Evolutionary conservation across 2,888 invertebrate species (phyloP).

Genomic region (Caenorhabditis wallacei): DNA sequence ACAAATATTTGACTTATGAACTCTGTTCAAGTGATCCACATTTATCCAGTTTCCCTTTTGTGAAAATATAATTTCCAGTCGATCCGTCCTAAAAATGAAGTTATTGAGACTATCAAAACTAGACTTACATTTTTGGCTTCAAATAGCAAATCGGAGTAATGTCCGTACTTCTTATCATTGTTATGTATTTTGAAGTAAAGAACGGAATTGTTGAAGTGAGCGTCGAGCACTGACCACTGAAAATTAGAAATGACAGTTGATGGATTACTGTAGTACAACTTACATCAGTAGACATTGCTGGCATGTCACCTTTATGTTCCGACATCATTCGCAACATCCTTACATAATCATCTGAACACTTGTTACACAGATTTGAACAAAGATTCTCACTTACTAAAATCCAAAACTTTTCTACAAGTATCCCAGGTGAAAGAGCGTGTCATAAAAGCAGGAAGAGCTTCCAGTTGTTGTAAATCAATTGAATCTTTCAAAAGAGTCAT

Average conservation of each 20-base stretch:
- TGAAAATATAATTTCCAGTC: neutral
- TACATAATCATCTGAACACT: slow-evolving; percentile 24
- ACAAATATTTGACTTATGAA: too few relatives aligned
- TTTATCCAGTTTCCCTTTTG: slow-evolving; percentile 14
- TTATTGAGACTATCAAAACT: neutral
- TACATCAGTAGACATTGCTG: slow-evolving; percentile 17
- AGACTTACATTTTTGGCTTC: slow-evolving; percentile 23
- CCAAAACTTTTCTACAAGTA: slow-evolving; percentile 9
- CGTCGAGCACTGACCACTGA: slow-evolving; percentile 31
- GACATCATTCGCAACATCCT: neutral
- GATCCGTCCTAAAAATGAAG: neutral
- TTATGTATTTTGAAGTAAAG: slow-evolving; percentile 21
- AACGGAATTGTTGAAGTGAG: neutral
- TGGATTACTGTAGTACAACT: neutral
- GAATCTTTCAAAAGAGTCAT: slow-evolving; percentile 36
- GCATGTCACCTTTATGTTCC: neutral
- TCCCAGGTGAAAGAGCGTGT: slow-evolving; percentile 17
- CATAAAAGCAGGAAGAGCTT: slow-evolving; percentile 8
- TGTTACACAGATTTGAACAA: neutral
- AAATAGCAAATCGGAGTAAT: slow-evolving; percentile 33
- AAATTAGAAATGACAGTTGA: neutral
- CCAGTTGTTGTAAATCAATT: slow-evolving; percentile 28
- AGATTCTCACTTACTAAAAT: slow-evolving; percentile 8
- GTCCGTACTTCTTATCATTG: neutral
- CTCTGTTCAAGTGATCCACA: slow-evolving; percentile 14